These are phyloP conservation scores for Rhineura floridana DNA, from an alignment of 2,113 vertebrate species.

Conservation along the genomic window DNA sequence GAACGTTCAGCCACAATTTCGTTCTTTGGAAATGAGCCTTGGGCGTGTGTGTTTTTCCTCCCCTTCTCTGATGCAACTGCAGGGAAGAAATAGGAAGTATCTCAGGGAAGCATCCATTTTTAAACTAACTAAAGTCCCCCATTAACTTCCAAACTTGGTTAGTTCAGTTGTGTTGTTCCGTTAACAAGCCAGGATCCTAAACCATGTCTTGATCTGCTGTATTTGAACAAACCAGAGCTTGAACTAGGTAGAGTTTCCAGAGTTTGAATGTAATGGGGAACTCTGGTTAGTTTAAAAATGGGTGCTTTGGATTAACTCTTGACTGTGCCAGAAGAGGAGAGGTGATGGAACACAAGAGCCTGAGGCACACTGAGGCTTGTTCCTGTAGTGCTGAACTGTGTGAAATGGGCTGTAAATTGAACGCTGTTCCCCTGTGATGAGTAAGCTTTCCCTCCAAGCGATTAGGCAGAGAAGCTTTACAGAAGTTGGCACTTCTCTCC, in stretches of 20 bases:
- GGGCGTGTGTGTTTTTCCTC: too few relatives aligned
- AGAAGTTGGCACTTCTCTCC: background rate
- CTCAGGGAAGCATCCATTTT: background rate
- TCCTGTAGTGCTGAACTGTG: background rate
- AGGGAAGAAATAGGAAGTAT: too few relatives aligned
- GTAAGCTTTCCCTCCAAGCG: background rate
- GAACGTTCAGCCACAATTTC: too few relatives aligned
- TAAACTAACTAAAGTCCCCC: too few relatives aligned
- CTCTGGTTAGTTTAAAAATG: too few relatives aligned
- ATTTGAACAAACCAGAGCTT: background rate
- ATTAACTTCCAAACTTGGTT: background rate
- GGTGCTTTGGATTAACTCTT: too few relatives aligned
- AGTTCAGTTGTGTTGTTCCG: too few relatives aligned
- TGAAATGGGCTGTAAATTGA: background rate
- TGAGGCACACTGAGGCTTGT: background rate
- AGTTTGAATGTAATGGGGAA: background rate
- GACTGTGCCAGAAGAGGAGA: too few relatives aligned
- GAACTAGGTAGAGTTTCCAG: background rate
- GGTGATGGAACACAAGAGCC: background rate
- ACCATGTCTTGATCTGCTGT: background rate
- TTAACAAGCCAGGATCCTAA: background rate
- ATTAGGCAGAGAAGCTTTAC: background rate
- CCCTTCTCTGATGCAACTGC: background rate
- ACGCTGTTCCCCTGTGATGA: too few relatives aligned
- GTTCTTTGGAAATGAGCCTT: too few relatives aligned